Evolutionary conservation across 2,113 vertebrate species (phyloP), one percentile per base, ranked within the genome.

Genomic region (Chaenogobius annularis): DNA sequence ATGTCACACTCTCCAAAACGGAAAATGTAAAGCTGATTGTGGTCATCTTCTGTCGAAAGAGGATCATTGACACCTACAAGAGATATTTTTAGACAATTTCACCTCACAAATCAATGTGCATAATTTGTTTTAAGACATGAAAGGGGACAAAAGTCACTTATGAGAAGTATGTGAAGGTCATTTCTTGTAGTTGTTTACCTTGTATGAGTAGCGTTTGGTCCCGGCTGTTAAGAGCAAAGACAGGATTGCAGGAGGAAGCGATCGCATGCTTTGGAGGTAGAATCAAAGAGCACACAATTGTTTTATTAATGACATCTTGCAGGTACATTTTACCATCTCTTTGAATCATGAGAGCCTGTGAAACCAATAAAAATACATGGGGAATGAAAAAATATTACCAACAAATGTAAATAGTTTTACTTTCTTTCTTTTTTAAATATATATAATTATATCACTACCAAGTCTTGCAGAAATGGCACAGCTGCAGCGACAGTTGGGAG

Each of bases 311-410:
- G 50, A 92, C 85, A 11, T 97, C 91, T 85, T 93, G 90, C 37
- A 96, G 86, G 48, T 85, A 84, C 50, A 97, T 71, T 7, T 81
- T 87, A 15, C 95, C 94, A 55, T 91, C 89, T 85, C 84, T 92
- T 79, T 73, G 90, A 69, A 95, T 91, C 78, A 93, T 46, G 23
- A 98, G 88, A 12, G 84, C 84, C 96, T 98, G 85, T 72, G 71
- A 15, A 74, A 47, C 14, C 6, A 23, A 31, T 31, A 31, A 82
- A 67, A 19, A 68, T 47, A 79, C 69, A 67, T 0, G 31, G 58
- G 17, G 2, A 46, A 46, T 68, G 12, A 68, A 14, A 4, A 48
- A 31, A 31, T 2, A 31, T 2, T 2, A 31, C 26, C 4, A 4
- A 31, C 26, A 31, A 31, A 31, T 31, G 26, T 31, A 31, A 31